Conservation (phyloP, 1,140 invertebrate genomes). For the Caligus rogercresseyi region DNA sequence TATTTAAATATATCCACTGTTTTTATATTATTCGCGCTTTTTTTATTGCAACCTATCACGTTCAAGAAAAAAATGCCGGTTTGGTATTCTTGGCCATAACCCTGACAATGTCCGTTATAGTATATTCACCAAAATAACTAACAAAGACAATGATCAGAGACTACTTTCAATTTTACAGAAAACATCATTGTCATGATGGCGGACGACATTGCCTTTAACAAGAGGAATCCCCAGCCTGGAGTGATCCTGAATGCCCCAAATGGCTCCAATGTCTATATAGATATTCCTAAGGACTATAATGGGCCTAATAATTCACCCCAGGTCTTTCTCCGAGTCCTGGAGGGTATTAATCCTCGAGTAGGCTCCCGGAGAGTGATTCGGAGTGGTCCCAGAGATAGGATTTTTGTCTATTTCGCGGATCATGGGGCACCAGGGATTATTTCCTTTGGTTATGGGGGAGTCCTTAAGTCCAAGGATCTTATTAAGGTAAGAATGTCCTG, state of each 20-base stretch:
- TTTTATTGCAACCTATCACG: no score
- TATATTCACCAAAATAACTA: no score
- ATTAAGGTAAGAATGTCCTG: not conserved
- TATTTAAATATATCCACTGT: no score
- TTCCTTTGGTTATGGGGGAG: constrained; percentile 35
- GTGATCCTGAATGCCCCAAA: constrained; percentile 40
- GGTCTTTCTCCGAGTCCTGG: constrained; percentile 38
- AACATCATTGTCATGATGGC: constrained; percentile 45
- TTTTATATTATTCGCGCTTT: no score
- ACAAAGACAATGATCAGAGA: no score
- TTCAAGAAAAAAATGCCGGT: no score
- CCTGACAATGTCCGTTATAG: not conserved
- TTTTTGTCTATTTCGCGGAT: constrained; percentile 47
- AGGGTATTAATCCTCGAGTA: constrained; percentile 33
- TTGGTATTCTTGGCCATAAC: not conserved
- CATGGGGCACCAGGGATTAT: constrained; percentile 43
- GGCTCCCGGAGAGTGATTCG: constrained; percentile 38
- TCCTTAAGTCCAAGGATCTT: constrained; percentile 26
- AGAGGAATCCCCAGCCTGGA: constrained; percentile 38
- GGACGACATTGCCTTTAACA: constrained; percentile 41
- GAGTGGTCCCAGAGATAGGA: constrained; percentile 39
- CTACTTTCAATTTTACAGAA: no score
- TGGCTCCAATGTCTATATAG: constrained; percentile 40
- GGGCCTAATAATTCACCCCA: constrained; percentile 35
- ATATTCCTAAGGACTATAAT: constrained; percentile 40